phyloP scores from a whole-genome alignment of 2,888 invertebrate genomes.

The Amiota minor region DNA sequence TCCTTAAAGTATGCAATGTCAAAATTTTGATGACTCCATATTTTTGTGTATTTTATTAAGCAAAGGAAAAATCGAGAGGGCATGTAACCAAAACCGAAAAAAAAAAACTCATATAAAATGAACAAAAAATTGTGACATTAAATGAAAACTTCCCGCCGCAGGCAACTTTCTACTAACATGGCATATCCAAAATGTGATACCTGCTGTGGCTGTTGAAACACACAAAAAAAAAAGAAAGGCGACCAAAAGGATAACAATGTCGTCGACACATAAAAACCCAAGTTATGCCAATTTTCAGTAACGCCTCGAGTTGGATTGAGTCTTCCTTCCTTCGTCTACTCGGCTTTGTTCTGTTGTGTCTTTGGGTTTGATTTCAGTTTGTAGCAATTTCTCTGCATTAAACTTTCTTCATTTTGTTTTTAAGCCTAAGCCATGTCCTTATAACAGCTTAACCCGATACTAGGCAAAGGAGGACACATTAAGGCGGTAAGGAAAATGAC shows the following conservation, averaged over 20 bases:
- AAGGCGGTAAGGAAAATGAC: constrained; percentile 12
- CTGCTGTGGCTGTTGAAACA: constrained; percentile 39
- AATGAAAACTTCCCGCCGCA: constrained; percentile 63
- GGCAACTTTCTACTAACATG: constrained; percentile 51
- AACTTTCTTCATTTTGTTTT: constrained; percentile 64
- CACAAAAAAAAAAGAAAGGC: neutral
- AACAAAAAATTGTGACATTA: constrained; percentile 60
- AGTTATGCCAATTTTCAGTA: constrained; percentile 51
- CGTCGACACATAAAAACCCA: constrained; percentile 58
- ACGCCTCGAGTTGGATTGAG: no score
- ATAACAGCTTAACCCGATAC: constrained; percentile 47
- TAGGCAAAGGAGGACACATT: constrained; percentile 9
- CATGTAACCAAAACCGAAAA: constrained; percentile 56
- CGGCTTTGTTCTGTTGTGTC: no score
- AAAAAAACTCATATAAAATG: constrained; percentile 46
- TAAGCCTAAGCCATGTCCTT: constrained; percentile 8
- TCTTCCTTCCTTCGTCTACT: no score
- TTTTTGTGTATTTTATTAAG: constrained; percentile 4
- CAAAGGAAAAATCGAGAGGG: constrained; percentile 5
- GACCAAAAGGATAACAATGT: constrained; percentile 51
- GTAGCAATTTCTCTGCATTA: constrained; percentile 57
- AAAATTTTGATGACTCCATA: constrained; percentile 1
- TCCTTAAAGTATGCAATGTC: constrained; percentile 9
- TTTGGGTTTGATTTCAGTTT: constrained; percentile 1
- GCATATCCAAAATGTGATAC: constrained; percentile 62